Percentiles rank a stretch among this genome's conserved stretches.
These are phyloP conservation scores for Cephalophus harveyi DNA, from an alignment of 2,113 vertebrate species.

Conservation along the genomic window DNA sequence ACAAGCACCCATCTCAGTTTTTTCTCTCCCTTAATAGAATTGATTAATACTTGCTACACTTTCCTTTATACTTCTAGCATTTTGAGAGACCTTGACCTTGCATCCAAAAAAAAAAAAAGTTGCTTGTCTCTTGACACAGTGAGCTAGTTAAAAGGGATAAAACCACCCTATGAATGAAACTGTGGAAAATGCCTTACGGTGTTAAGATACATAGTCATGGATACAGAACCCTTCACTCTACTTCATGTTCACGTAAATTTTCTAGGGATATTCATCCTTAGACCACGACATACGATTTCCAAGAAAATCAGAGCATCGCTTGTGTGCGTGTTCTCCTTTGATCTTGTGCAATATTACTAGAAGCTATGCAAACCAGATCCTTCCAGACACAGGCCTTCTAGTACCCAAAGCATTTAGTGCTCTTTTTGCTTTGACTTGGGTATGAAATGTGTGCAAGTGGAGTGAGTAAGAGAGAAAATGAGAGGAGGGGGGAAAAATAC, in stretches of 20 bases:
- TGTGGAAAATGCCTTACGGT: neutral
- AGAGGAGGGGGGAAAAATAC: neutral
- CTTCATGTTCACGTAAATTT: neutral
- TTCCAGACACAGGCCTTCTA: neutral
- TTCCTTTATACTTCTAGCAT: neutral
- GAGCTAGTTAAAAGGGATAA: slow-evolving; percentile 39
- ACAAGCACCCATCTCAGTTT: slow-evolving; percentile 1
- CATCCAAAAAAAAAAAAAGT: slow-evolving; percentile 22
- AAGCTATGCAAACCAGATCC: neutral
- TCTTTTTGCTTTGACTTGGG: slow-evolving; percentile 40
- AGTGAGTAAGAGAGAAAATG: neutral
- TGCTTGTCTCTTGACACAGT: slow-evolving; percentile 27
- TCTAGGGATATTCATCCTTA: neutral
- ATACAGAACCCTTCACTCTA: neutral
- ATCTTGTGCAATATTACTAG: neutral
- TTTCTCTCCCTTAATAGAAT: neutral
- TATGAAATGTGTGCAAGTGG: neutral
- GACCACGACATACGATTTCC: slow-evolving; percentile 11
- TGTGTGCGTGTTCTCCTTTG: neutral
- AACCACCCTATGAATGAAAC: neutral
- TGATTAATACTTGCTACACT: neutral
- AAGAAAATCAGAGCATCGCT: neutral
- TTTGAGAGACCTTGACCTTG: slow-evolving; percentile 29
- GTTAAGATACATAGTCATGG: neutral
- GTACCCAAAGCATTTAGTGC: neutral